phyloP scores from a whole-genome alignment of 2,888 invertebrate species.

The Smittia aterrima region DNA sequence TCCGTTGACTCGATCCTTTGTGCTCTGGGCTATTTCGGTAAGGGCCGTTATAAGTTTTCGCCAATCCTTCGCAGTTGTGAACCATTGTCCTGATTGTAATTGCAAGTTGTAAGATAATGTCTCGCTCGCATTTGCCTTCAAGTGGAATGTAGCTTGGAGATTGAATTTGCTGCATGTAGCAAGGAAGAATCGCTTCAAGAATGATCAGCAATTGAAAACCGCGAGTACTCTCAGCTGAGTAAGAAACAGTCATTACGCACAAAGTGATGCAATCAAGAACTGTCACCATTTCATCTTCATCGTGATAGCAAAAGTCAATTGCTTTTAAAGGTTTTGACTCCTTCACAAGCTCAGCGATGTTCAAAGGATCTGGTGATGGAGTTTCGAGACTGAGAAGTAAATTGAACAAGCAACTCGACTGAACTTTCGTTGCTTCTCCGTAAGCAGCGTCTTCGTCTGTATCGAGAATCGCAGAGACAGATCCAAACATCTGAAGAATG shows the following conservation, averaged over 20 bases:
- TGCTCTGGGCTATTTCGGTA: slow-evolving; percentile 89
- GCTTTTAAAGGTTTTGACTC: slow-evolving; percentile 89
- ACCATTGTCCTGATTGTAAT: slow-evolving; percentile 93
- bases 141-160: slow-evolving; percentile 76
- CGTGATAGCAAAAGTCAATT: slow-evolving; percentile 97
- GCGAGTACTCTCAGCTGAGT: slow-evolving; percentile 91
- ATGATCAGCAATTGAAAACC: slow-evolving; percentile 95
- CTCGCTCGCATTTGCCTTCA: slow-evolving; percentile 90
- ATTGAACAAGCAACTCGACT: slow-evolving; percentile 88
- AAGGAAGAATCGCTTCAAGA: slow-evolving; percentile 92
- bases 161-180: slow-evolving; percentile 92
- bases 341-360: slow-evolving; percentile 88
- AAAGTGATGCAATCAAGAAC: slow-evolving; percentile 97
- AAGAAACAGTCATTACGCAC: slow-evolving; percentile 98
- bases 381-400: slow-evolving; percentile 88
- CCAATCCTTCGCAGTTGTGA: slow-evolving; percentile 92
- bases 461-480: slow-evolving; percentile 93
- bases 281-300: slow-evolving; percentile 95
- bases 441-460: slow-evolving; percentile 82
- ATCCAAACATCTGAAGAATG: slow-evolving; percentile 98
- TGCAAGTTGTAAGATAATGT: slow-evolving; percentile 88
- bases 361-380: slow-evolving; percentile 89
- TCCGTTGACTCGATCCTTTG: slow-evolving; percentile 85
- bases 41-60: slow-evolving; percentile 93
- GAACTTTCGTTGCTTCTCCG: slow-evolving; percentile 91